These are phyloP conservation scores for Scolopax rusticola DNA, from an alignment of 2,797 vertebrate species.

Conservation along the genomic window DNA sequence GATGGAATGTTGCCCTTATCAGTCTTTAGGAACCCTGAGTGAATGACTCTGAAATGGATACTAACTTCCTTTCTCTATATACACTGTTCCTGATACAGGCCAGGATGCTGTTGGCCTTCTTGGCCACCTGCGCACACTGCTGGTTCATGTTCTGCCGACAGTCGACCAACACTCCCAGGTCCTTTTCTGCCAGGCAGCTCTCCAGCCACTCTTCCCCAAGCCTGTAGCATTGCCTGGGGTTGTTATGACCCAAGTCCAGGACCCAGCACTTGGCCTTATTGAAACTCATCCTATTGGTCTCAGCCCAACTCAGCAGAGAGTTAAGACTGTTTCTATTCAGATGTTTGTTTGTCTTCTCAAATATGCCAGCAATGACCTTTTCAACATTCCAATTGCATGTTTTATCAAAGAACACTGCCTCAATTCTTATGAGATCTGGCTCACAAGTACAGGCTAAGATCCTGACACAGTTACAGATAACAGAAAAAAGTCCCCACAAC, in stretches of 20 bases:
- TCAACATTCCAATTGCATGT: not conserved
- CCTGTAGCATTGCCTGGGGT: no score
- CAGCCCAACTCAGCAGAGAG: not conserved
- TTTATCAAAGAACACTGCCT: not conserved
- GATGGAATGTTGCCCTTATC: not conserved
- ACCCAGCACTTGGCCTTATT: no score
- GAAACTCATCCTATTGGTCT: no score
- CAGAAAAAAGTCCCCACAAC: not conserved
- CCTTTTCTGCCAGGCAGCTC: no score
- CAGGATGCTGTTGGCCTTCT: no score
- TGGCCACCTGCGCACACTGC: no score
- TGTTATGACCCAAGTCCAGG: no score
- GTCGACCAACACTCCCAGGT: no score
- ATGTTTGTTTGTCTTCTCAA: not conserved
- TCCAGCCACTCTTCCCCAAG: no score
- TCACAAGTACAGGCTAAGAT: not conserved
- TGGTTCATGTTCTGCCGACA: no score
- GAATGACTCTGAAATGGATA: not conserved
- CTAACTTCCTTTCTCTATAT: not conserved
- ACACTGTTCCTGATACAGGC: not conserved
- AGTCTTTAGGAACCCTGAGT: not conserved
- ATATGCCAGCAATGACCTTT: not conserved
- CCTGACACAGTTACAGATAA: not conserved
- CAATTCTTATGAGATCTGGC: not conserved
- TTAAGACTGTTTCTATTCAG: not conserved